Evolutionary conservation across 2,888 invertebrate species (phyloP).

Genomic region (Trachelus iudaicus): DNA sequence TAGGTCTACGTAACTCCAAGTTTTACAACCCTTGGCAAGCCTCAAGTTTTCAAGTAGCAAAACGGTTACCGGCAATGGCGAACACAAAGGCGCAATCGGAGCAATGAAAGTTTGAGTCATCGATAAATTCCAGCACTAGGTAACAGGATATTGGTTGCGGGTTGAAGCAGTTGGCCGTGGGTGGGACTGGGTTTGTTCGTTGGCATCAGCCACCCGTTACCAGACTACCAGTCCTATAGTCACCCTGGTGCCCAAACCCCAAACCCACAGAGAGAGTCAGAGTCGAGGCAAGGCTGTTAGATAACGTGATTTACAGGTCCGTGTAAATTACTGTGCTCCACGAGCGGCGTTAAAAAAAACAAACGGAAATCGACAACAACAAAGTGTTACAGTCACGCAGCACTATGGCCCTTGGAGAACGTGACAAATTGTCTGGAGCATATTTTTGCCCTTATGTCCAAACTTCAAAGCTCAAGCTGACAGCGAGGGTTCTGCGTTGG

Average conservation of each 20-base stretch:
- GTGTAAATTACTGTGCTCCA: slow-evolving; percentile 57
- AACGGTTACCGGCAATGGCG: not conserved
- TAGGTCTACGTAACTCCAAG: not conserved
- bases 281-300: slow-evolving; percentile 39
- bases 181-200: slow-evolving; percentile 27
- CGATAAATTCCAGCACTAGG: slow-evolving; percentile 47
- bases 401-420: not conserved
- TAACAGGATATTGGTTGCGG: slow-evolving; percentile 55
- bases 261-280: not conserved
- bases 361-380: slow-evolving; percentile 60
- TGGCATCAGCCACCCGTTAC: not conserved
- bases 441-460: not conserved
- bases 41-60: not conserved
- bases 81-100: not conserved
- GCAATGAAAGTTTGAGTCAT: slow-evolving; percentile 19
- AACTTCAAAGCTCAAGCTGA: not conserved
- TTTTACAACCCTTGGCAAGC: not conserved
- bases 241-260: not conserved
- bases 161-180: slow-evolving; percentile 45
- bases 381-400: slow-evolving; percentile 40
- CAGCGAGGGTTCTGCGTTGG: not conserved
- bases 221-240: not conserved
- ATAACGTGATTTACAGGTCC: slow-evolving; percentile 60
- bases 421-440: slow-evolving; percentile 14
- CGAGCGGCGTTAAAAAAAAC: slow-evolving; percentile 46